Base-by-base conservation (phyloP, 2,797 vertebrate species). In the Leptodactylus fallax region DNA sequence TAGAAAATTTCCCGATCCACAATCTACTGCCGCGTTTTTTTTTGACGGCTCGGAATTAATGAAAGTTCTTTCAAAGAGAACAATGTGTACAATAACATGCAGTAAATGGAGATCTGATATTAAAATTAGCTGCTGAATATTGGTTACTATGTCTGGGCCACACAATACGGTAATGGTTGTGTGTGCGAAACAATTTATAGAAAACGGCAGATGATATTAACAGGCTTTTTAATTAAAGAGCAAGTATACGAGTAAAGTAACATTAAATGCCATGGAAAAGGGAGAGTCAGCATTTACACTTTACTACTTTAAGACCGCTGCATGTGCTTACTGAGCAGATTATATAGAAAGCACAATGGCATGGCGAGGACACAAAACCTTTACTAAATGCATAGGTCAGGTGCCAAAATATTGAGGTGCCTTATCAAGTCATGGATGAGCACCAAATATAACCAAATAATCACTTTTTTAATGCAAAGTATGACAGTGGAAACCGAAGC, bases 201-300 rank as follows among this genome's bases (percentile, higher is more conserved):
- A 47, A 77, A 84, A 47, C 45, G 49, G 71, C 56, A 63, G 74
- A 49, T 23, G 27, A 63, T 45, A 61, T 85, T 85, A 47, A 60
- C 27, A 78, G 58, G 84, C n/a, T 78, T 63, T 61, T 79, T 79
- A 85, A 76, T 85, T 74, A 85, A 77, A 85, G 71, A 60, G 23
- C 47, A 67, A 47, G 60, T 65, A 79, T 47, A 67, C 74, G 77
- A 58, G n/a, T 55, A 67, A 53, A 79, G 21, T 27, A 51, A 71
- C 55, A 53, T 76, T 55, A 55, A 71, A 85, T 51, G 58, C 72
- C 58, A 61, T 51, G 45, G 58, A 85, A 85, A 85, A 65, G 3
- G 0, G 6, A 12, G 12, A 25, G 16, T 71, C 72, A 53, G 83
- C 72, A 27, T n/a, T 61, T 76, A 58, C 36, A 63, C 56, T 60